phyloP scores from a whole-genome alignment of 2,888 invertebrate species.

The Oegoconia quadripuncta region DNA sequence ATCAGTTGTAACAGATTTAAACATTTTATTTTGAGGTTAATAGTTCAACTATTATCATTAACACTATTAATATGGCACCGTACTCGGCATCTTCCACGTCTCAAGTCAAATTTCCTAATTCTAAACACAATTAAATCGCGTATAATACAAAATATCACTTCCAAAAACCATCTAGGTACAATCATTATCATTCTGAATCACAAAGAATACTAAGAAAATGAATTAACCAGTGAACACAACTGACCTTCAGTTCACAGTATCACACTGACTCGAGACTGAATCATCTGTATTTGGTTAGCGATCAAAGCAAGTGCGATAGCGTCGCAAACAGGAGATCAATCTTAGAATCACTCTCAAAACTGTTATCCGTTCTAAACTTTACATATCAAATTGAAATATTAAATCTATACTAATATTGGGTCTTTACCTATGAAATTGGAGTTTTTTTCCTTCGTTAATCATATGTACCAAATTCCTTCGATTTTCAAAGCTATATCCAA shows the following conservation, averaged over 20 bases:
- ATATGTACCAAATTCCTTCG: no score
- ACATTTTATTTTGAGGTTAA: no score
- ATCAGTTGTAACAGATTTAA: not conserved
- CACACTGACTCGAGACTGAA: constrained; percentile 31
- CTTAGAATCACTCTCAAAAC: no score
- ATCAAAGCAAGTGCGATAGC: constrained; percentile 26
- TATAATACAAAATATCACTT: constrained; percentile 44
- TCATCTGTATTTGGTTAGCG: constrained; percentile 46
- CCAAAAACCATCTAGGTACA: constrained; percentile 43
- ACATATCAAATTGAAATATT: no score
- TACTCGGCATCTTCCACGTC: constrained; percentile 28
- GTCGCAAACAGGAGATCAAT: constrained; percentile 5
- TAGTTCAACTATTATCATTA: not conserved
- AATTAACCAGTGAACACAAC: constrained; percentile 19
- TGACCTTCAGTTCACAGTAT: constrained; percentile 47
- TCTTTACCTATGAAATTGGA: no score
- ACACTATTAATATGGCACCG: constrained; percentile 7
- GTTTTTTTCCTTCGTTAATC: no score
- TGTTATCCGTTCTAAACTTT: no score
- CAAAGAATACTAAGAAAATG: constrained; percentile 30
- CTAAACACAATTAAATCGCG: constrained; percentile 39
- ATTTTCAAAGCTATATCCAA: no score
- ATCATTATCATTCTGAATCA: constrained; percentile 29
- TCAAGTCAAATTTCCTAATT: constrained; percentile 27
- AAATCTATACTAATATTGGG: no score